Conservation (phyloP, 2,888 invertebrate genomes). For the Quadriops clusia region DNA sequence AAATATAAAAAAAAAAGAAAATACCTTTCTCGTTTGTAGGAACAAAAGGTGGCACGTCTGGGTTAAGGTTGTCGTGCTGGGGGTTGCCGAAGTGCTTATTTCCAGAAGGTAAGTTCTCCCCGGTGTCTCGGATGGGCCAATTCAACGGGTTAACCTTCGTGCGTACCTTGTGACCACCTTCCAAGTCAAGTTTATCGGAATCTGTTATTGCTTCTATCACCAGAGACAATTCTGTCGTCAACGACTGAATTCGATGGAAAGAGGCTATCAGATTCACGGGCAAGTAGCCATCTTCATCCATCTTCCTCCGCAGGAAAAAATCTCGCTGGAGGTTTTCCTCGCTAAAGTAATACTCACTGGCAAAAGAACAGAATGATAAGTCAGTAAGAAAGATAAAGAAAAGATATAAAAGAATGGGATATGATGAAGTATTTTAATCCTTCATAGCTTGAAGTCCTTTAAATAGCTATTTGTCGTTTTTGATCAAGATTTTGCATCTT, state of each 20-base stretch:
- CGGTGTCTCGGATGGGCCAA: slow-evolving; percentile 75
- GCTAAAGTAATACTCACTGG: slow-evolving; percentile 98
- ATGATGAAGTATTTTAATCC: not conserved
- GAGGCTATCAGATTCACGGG: slow-evolving; percentile 90
- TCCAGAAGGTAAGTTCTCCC: slow-evolving; percentile 44
- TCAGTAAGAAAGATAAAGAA: too few relatives aligned
- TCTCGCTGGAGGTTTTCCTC: slow-evolving; percentile 90
- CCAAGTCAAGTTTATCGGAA: slow-evolving; percentile 75
- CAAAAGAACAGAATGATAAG: slow-evolving; percentile 29
- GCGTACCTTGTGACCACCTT: slow-evolving; percentile 63
- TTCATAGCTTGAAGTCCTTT: too few relatives aligned
- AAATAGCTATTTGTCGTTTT: too few relatives aligned
- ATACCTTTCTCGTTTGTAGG: slow-evolving; percentile 35
- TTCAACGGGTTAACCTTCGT: slow-evolving; percentile 69
- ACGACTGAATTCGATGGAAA: slow-evolving; percentile 83
- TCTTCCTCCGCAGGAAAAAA: slow-evolving; percentile 92
- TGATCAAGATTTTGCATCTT: too few relatives aligned
- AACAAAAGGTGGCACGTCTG: slow-evolving; percentile 77
- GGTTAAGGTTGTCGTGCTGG: slow-evolving; percentile 56
- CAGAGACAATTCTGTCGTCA: slow-evolving; percentile 73
- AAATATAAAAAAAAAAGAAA: slow-evolving; percentile 2
- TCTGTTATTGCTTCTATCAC: slow-evolving; percentile 77
- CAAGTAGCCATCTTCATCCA: slow-evolving; percentile 88
- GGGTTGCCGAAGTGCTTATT: slow-evolving; percentile 46
- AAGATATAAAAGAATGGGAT: slow-evolving; percentile 7